Evolutionary conservation across 2,888 invertebrate genomes (phyloP), one percentile per base, ranked within the genome.

Genomic region (Lingula anatina): DNA sequence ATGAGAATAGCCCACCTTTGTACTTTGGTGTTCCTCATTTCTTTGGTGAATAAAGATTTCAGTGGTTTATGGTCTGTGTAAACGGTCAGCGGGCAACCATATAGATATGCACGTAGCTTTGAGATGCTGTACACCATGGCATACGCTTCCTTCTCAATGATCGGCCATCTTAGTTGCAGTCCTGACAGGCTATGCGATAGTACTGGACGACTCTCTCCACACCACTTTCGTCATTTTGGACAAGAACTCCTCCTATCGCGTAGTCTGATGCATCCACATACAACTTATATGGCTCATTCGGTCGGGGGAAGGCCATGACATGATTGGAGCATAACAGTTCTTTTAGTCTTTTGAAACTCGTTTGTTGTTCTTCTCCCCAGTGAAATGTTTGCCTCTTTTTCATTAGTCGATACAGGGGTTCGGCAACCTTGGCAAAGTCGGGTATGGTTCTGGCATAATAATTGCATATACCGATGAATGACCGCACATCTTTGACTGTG

Each of bases 231-330:
- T 49, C 36, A 5, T 21, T 40, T 35, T 51, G 47, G 5, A 47
- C 48, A 1, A 51, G 27, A 7, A 51, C 51, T 3, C 44, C 42
- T 1, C 51, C 51, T 2, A 44, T 35, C 28, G 7, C 27, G 4
- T 4, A 3, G 18, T 39, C 42, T 18, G 39, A 26, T 18, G 46
- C 38, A 26, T 47, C 43, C 7, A 18, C 25, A 39, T 46, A 23
- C 12, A 39, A 27, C 7, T 38, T 39, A 25, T 27, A 40, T 12
- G 15, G 4, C 5, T 28, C 18, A 42, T 25, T 18, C 3, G n/a
- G 40, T 21, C 15, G n/a, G 23, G 49, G 49, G 39, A 44, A 49
- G 2, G 44, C 26, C 20, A 59, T 20, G 12, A 54, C 38, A 1
- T 54, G 57, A 4, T 43, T 21, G 2, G 20, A 24, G 2, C 46